Base-by-base conservation (phyloP, 1,140 invertebrate species). In the Aphis craccivora region DNA sequence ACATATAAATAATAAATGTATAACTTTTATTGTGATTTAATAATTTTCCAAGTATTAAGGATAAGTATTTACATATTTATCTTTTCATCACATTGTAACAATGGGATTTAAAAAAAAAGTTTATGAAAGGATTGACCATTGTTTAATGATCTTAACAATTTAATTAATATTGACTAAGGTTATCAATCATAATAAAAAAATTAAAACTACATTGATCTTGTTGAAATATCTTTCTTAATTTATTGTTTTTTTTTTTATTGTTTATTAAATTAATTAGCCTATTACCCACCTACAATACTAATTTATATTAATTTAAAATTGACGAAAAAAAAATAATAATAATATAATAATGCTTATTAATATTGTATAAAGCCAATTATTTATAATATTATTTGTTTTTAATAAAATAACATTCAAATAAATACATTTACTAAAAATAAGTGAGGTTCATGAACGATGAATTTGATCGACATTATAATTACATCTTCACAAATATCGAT, bases 191-290 rank as follows among this genome's bases (percentile, higher is more conserved):
- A 53, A n/a, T n/a, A 76, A 76, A 76, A 76, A n/a, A 20, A 67
- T n/a, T 67, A n/a, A 67, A 67, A n/a, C 18, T 67, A n/a, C 60
- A 76, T n/a, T 0, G 60, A 35, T 76, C 30, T 76, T 76, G 5
- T 76, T 76, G 4, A 76, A 76, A n/a, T 18, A 76, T 37, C 76
- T 83, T 83, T 83, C 35, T 23, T 83, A 83, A 22, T 45, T 9
- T 18, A 86, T 86, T 86, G 25, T 86, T 86, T 86, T 45, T 86
- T 86, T 86, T 86, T 45, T 86, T 11, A 86, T 86, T 18, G 5
- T 11, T 43, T 45, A 86, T 86, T 86, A 43, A 30, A 45, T 20
- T 45, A 86, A 86, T 45, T 86, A 25, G 14, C 14, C 30, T 45
- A 25, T 9, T 84, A 20, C 30, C 30, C n/a, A n/a, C 30, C 30